Base-by-base conservation (phyloP, 2,113 vertebrate genomes). In the Datnioides undecimradiatus region DNA sequence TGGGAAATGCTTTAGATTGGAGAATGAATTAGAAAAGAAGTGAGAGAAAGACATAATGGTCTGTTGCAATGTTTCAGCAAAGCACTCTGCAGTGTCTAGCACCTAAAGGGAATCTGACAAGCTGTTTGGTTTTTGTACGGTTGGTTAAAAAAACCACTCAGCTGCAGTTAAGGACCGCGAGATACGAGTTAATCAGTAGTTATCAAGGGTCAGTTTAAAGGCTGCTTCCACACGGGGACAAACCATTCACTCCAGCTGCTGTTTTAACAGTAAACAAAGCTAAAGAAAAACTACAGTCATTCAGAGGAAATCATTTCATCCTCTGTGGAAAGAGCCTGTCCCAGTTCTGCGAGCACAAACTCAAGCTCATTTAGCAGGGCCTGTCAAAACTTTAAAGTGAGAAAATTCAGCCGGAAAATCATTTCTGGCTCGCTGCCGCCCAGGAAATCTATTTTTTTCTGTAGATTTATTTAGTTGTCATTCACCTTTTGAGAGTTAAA, bases 331-430 rank as follows among this genome's bases (percentile, higher is more conserved):
- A 64, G 73, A 83, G 79, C 73, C 87, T 85, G 88, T 84, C 84
- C 73, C 77, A 85, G 38, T 86, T 89, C 80, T 84, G 76, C 2
- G 59, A 89, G 88, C 72, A 31, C 90, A 85, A 90, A 91, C 88
- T 91, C 87, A 87, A 89, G 65, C 87, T 90, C 85, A 70, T 89
- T 92, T 78, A 84, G 73, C 51, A 29, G 78, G 34, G 65, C 33
- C 75, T 90, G 87, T 88, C 79, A 83, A 81, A 89, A 79, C 70
- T 80, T 87, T 76, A 60, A 71, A 85, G 84, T 57, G 72, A 72
- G 73, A 76, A 89, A 84, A 87, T 82, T 85, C 87, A 88, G 65
- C 79, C 31, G 49, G 71, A 86, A 90, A 90, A 90, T 79, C 49
- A 45, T 71, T 84, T 83, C 34, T 79, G 83, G 60, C 84, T 76